Evolutionary conservation across 2,888 invertebrate species (phyloP).

Genomic region (Periphyllus acericola): DNA sequence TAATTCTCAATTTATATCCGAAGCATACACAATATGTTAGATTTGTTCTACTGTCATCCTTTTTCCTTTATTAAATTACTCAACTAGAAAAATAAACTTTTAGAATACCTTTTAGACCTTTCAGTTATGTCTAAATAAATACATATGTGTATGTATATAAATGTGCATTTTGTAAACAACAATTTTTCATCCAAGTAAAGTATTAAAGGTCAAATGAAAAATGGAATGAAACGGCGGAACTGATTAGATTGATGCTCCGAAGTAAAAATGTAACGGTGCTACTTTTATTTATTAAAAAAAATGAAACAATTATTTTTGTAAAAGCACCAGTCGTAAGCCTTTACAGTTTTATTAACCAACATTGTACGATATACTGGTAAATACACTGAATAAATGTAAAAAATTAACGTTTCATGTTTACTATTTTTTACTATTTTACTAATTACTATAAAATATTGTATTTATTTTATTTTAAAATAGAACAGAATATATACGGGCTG

Average conservation of each 20-base stretch:
- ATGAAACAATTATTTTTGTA: too few species aligned
- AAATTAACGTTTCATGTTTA: too few species aligned
- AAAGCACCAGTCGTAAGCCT: too few species aligned
- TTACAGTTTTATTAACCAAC: too few species aligned
- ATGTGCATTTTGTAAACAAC: not conserved
- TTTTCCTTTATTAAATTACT: not conserved
- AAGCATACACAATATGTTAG: not conserved
- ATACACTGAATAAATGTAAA: too few species aligned
- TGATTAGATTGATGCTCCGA: not conserved
- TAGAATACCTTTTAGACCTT: not conserved
- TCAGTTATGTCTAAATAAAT: not conserved
- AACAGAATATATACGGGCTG: too few species aligned
- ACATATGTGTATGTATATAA: not conserved
- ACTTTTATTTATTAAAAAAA: too few species aligned
- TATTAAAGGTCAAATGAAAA: not conserved
- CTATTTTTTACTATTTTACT: too few species aligned
- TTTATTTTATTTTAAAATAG: too few species aligned
- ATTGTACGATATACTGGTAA: too few species aligned
- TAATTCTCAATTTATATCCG: conserved; percentile 5
- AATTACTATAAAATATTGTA: too few species aligned
- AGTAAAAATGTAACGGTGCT: not conserved
- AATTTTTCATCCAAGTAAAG: not conserved
- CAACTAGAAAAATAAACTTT: not conserved
- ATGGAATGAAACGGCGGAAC: not conserved
- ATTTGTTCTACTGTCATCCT: not conserved